Evolutionary conservation across 1,140 invertebrate species (phyloP).

Genomic region (Drosophila bipectinata): DNA sequence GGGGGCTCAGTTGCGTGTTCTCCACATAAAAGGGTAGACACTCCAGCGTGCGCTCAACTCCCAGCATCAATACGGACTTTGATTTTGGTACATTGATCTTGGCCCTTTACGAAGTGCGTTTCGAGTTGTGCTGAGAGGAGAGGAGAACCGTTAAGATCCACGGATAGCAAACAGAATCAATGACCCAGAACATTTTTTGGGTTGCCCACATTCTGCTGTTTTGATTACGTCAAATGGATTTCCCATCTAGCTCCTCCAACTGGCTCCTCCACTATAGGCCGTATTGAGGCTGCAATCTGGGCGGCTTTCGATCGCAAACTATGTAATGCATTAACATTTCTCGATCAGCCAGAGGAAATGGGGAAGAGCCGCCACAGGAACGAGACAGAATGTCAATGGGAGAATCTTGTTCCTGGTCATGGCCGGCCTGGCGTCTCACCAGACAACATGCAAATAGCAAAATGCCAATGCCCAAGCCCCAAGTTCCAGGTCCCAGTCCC

Average conservation of each 20-base stretch:
- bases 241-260: conserved; percentile 14
- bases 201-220: conserved; percentile 67
- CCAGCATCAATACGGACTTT: conserved; percentile 3
- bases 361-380: conserved; percentile 11
- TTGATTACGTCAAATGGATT: conserved; percentile 76
- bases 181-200: conserved; percentile 73
- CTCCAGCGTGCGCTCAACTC: conserved; percentile 63
- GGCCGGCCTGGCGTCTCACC: conserved; percentile 43
- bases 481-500: neutral
- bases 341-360: conserved; percentile 14
- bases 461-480: conserved; percentile 13
- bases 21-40: conserved; percentile 46
- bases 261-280: neutral
- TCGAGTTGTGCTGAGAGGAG: neutral
- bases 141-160: conserved; percentile 69
- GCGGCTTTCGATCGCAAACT: conserved; percentile 50
- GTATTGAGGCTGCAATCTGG: conserved; percentile 51
- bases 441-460: conserved; percentile 41
- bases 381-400: conserved; percentile 62
- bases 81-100: conserved; percentile 70
- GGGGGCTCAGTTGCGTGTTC: conserved; percentile 40
- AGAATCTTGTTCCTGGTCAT: conserved; percentile 56
- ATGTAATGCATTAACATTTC: conserved; percentile 74
- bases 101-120: conserved; percentile 40
- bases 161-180: conserved; percentile 69